Evolutionary conservation across 2,797 vertebrate species (phyloP).

Genomic region (Gobio occitaniae): DNA sequence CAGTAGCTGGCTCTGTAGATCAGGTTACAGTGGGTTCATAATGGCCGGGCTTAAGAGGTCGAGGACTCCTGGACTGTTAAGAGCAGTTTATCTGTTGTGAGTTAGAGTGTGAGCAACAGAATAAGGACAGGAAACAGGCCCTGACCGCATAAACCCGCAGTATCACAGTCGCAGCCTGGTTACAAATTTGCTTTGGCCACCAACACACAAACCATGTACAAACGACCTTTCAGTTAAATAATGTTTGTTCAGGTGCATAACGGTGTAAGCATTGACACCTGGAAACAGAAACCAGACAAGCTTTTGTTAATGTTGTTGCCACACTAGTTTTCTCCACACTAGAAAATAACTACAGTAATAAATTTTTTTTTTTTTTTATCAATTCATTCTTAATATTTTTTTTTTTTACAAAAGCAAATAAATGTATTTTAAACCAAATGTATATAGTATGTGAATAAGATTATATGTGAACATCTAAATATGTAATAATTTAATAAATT

Average conservation of each 20-base stretch:
- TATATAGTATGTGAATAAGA: not conserved
- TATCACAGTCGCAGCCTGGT: constrained; percentile 27
- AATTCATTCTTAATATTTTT: not conserved
- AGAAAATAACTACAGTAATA: not conserved
- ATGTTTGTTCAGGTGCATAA: constrained; percentile 41
- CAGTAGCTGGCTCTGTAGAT: constrained; percentile 80
- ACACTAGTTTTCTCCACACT: not conserved
- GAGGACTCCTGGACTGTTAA: constrained; percentile 51
- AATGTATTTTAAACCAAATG: not conserved
- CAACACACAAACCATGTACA: constrained; percentile 17
- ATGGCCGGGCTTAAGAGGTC: constrained; percentile 63
- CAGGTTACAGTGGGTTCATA: constrained; percentile 73
- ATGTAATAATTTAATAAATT: not conserved
- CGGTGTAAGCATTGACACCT: constrained; percentile 18
- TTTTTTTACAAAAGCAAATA: not conserved
- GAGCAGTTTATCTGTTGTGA: constrained; percentile 41
- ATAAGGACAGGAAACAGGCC: constrained; percentile 50
- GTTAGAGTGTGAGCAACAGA: constrained; percentile 46
- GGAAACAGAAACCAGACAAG: constrained; percentile 22
- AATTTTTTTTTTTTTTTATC: no score
- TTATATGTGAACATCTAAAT: not conserved
- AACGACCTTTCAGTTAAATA: constrained; percentile 39
- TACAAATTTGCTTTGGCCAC: constrained; percentile 40
- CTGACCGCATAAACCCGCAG: constrained; percentile 46
- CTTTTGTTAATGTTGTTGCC: not conserved